Conservation (phyloP, 2,797 vertebrate species). For the Salmo trutta region DNA sequence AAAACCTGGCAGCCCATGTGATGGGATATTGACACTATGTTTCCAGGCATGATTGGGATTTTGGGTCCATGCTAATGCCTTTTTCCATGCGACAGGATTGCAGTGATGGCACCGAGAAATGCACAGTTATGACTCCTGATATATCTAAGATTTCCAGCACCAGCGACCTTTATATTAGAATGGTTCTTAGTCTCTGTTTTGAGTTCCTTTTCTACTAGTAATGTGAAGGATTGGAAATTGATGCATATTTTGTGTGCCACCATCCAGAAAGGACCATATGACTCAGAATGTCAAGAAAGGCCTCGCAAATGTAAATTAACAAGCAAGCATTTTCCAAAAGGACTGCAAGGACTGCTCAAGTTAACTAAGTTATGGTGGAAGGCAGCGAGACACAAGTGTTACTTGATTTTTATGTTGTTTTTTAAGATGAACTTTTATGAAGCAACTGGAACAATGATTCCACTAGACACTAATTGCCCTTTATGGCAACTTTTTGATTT, state of each 20-base stretch:
- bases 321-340: background rate
- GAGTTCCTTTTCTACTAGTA: background rate
- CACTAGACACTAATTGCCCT: constrained; percentile 20
- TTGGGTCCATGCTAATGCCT: background rate
- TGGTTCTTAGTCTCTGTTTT: background rate
- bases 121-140: background rate
- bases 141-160: constrained; percentile 17
- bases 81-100: constrained; percentile 13
- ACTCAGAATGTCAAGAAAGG: background rate
- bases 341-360: background rate
- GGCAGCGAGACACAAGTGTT: background rate
- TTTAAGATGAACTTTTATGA: constrained; percentile 19
- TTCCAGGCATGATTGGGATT: background rate
- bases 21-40: constrained; percentile 33
- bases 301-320: background rate
- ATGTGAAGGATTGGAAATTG: background rate
- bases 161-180: constrained; percentile 1
- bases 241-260: background rate
- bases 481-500: background rate
- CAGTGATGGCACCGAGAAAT: constrained; percentile 9
- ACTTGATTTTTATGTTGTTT: background rate
- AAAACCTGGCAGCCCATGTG: constrained; percentile 90
- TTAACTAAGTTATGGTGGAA: background rate
- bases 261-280: background rate
- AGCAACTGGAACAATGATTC: constrained; percentile 34